phyloP scores from a whole-genome alignment of 2,888 invertebrate species.

The Drosophila dives region DNA sequence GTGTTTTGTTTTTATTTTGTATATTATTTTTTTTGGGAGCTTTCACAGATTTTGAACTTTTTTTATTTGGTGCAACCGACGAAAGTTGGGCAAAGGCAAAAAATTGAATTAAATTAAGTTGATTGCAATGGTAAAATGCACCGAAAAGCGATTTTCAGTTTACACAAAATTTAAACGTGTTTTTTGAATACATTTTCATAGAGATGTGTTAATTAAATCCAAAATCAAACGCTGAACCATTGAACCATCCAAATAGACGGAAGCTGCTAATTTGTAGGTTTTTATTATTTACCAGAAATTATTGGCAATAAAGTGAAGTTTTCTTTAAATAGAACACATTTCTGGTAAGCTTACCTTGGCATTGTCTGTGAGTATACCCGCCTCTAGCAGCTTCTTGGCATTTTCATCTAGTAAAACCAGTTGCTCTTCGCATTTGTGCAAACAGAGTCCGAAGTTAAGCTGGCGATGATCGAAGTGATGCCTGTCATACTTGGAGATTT shows the following conservation, averaged over 20 bases:
- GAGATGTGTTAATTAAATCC: slow-evolving; percentile 37
- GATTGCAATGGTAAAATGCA: slow-evolving; percentile 33
- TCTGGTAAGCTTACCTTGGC: slow-evolving; percentile 66
- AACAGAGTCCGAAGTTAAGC: slow-evolving; percentile 79
- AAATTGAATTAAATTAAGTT: slow-evolving; percentile 63
- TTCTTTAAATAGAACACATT: background rate
- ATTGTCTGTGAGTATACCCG: slow-evolving; percentile 74
- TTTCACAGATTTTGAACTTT: slow-evolving; percentile 42
- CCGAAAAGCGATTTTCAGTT: slow-evolving; percentile 19
- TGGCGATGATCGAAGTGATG: slow-evolving; percentile 82
- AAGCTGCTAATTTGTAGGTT: slow-evolving; percentile 10
- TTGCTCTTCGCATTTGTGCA: slow-evolving; percentile 69
- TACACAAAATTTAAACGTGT: background rate
- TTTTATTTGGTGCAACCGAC: slow-evolving; percentile 33
- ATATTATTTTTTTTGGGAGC: slow-evolving; percentile 15
- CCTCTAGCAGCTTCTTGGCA: slow-evolving; percentile 50
- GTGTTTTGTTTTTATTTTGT: slow-evolving; percentile 2
- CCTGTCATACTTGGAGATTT: slow-evolving; percentile 75
- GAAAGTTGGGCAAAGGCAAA: slow-evolving; percentile 25
- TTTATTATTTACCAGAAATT: slow-evolving; percentile 3
- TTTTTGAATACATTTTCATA: slow-evolving; percentile 27
- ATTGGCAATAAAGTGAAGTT: slow-evolving; percentile 1
- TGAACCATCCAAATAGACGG: slow-evolving; percentile 2
- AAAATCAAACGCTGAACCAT: slow-evolving; percentile 15
- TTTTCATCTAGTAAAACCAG: slow-evolving; percentile 49